Evolutionary conservation across 1,140 invertebrate genomes (phyloP), one percentile per base, ranked within the genome.

Genomic region (Polypedilum vanderplanki): DNA sequence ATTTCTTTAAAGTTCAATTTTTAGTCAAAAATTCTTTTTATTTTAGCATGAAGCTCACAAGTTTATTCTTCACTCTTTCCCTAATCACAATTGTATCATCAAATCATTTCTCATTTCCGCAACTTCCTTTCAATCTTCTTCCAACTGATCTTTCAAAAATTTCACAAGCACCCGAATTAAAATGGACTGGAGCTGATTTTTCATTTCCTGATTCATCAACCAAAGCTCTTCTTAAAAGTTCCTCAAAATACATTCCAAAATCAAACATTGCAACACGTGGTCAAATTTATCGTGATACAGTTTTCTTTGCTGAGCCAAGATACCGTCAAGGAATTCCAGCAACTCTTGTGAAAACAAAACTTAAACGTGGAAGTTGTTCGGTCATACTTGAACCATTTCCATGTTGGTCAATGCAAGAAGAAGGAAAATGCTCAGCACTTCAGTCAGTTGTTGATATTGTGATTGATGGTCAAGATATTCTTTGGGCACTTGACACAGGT

Each of bases 401-500:
- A 3, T 86, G 85, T 75, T 89, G 87, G 88, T 81, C 83, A 3
- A 78, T 84, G 73, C 88, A 89, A 76, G 86, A 89, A 78, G 86
- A 88, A 77, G 86, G 85, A 17, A 85, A 85, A 75, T 87, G 85
- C 77, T 83, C 84, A 40, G 85, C 85, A 0, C 78, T 89, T 3
- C 87, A 88, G 73, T 88, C 85, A 12, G 87, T 85, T 0, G 87
- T 89, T 0, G 88, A 89, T 77, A 78, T 88, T 10, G 86, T 85
- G 74, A 78, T 88, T 7, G 87, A 88, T 79, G 80, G 79, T 24
- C 83, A 83, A 41, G 79, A 83, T 24, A 79, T 83, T 20, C 82
- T 89, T 0, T 89, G 88, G 88, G 86, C 87, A 1, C 79, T 89
- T 40, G 88, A 89, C 76, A 84, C 84, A 0, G 88, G 88, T 41